A percentile compares a stretch with the other conserved stretches of the same genome.
Evolutionary conservation across 2,797 vertebrate species (phyloP).

Genomic region (Vultur gryphus): DNA sequence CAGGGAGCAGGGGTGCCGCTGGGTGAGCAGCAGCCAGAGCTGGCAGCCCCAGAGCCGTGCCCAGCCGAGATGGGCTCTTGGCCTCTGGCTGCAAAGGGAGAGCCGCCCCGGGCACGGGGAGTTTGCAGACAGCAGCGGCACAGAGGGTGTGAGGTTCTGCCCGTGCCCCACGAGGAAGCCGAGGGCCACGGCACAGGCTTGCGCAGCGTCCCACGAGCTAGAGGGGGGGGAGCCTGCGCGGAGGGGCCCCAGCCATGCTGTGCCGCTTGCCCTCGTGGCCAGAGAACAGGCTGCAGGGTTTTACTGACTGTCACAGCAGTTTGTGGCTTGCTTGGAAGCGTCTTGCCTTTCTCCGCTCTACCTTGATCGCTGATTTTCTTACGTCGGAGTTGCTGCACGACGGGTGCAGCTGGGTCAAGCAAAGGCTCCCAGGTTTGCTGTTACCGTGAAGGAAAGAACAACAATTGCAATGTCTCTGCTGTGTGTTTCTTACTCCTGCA

Average conservation of each 20-base stretch:
- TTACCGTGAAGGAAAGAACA: neutral
- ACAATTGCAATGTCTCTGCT: rapidly evolving
- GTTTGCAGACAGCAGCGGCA: neutral
- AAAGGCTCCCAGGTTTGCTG: neutral
- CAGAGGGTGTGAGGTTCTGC: neutral
- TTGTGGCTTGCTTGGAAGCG: neutral
- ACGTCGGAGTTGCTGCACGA: rapidly evolving
- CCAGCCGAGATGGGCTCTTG: neutral
- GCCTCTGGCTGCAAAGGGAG: neutral
- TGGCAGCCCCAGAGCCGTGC: neutral
- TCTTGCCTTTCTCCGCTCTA: neutral
- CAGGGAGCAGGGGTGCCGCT: neutral
- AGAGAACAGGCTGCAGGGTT: neutral
- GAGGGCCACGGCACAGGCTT: neutral
- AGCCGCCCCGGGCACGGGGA: neutral
- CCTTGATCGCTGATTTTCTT: neutral
- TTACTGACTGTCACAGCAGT: rapidly evolving
- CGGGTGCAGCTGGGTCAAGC: neutral
- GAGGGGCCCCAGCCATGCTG: neutral
- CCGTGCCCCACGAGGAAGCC: rapidly evolving
- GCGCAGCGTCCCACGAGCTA: rapidly evolving
- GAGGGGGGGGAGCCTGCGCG: neutral
- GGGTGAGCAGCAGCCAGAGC: neutral
- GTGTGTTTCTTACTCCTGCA: neutral
- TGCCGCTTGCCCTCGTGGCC: rapidly evolving